Evolutionary conservation across 2,113 vertebrate genomes (phyloP), one percentile per base, ranked within the genome.

Genomic region (Xenopus laevis): DNA sequence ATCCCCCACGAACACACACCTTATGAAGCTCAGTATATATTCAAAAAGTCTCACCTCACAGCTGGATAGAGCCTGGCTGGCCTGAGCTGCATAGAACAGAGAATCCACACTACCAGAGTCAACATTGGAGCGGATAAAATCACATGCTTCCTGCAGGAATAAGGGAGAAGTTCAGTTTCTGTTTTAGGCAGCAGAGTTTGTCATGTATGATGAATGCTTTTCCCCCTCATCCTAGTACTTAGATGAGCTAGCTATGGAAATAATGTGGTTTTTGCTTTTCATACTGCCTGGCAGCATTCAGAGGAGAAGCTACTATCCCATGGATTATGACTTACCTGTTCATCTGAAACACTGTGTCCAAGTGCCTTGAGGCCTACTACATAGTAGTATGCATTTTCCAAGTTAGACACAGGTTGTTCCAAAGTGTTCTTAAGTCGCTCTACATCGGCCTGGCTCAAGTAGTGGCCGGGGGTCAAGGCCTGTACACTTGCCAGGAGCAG

Each of bases 41-140:
- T 10, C 15, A 50, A 50, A 50, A 12, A 50, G 47, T 82, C 88
- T 85, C 86, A 99, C 97, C 92, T 97, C 93, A 78, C 97, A 99
- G 71, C 90, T 93, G 58, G 96, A 87, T 52, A 99, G 85, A 50
- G 87, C 88, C 23, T 90, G 90, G 83, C 94, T 95, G 79, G 95
- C 82, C 80, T 97, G 95, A 21, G 94, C 91, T 9, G 93, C 95
- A 11, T 95, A 98, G 84, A 98, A 98, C 21, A 99, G 84, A 0
- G 96, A 98, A 78, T 98, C 95, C 8, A 99, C 81, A 0, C 86
- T 97, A 21, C 82, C 89, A 63, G 92, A 84, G 65, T 99, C 95
- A 10, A 98, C 83, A 0, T 94, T 93, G 40, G 95, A 93, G 74
- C 94, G 95, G 76, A 99, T 82, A 79, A 96, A 98, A 50, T 79